phyloP scores from a whole-genome alignment of 2,797 vertebrate species.

The Platalea minor region DNA sequence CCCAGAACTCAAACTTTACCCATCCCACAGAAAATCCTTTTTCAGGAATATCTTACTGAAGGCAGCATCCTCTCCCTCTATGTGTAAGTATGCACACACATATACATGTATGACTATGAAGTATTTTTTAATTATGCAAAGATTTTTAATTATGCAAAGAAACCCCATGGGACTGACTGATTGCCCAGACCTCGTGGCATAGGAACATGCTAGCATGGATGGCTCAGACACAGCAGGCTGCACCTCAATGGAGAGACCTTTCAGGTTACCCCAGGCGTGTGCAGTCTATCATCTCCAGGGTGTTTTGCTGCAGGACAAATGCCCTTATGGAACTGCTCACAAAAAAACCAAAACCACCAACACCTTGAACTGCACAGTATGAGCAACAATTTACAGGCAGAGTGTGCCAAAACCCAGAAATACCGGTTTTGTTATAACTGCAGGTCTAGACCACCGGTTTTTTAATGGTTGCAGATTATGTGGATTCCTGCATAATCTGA shows the following conservation, averaged over 20 bases:
- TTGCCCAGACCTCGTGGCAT: not conserved
- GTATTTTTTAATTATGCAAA: not conserved
- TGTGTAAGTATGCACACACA: not conserved
- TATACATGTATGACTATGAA: not conserved
- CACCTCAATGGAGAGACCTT: not conserved
- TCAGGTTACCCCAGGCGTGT: not conserved
- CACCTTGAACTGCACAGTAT: not conserved
- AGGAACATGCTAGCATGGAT: not conserved
- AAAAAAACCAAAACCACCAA: not conserved
- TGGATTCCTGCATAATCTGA: not conserved
- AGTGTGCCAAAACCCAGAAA: not conserved
- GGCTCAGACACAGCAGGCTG: not conserved
- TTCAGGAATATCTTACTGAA: not conserved
- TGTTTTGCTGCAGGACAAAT: not conserved
- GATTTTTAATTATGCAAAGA: not conserved
- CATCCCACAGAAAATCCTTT: not conserved
- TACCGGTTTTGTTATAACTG: not conserved
- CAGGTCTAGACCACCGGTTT: not conserved
- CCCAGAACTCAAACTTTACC: not conserved
- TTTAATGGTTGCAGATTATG: not conserved
- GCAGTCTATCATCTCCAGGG: fast-evolving
- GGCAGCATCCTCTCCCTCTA: not conserved
- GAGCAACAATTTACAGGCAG: not conserved
- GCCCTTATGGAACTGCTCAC: not conserved
- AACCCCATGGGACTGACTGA: not conserved